These are phyloP conservation scores for Temnothorax longispinosus DNA, from an alignment of 1,140 invertebrate species.

Conservation along the genomic window DNA sequence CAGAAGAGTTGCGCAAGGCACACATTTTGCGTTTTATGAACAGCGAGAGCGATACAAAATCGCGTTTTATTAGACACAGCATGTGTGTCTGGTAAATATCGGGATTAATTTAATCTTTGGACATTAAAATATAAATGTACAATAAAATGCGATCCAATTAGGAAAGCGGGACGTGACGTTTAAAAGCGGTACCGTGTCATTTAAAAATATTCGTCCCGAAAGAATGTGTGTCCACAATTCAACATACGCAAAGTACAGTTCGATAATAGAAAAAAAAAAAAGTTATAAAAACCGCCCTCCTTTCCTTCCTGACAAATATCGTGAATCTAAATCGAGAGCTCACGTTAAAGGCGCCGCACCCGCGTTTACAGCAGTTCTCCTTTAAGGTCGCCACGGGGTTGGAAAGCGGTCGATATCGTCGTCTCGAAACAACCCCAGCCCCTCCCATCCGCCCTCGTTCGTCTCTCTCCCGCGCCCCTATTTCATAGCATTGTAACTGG, in stretches of 20 bases:
- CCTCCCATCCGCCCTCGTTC: conserved; percentile 54
- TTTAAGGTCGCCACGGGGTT: conserved; percentile 76
- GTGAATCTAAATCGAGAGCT: not conserved
- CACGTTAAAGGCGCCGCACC: conserved; percentile 62
- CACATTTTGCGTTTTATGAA: not conserved
- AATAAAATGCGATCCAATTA: not conserved
- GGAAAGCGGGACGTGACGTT: not conserved
- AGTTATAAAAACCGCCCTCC: not conserved
- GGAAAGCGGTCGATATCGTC: conserved; percentile 79
- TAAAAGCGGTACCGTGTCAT: not conserved
- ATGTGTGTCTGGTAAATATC: not conserved
- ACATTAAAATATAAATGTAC: not conserved
- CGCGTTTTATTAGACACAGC: not conserved
- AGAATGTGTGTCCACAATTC: not conserved
- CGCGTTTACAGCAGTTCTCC: conserved; percentile 69
- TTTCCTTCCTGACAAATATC: not conserved
- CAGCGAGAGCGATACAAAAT: not conserved
- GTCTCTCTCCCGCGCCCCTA: conserved; percentile 54
- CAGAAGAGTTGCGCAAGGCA: not conserved
- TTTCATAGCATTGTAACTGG: conserved; percentile 64
- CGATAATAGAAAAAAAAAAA: conserved; percentile 6
- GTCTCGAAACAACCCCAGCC: conserved; percentile 79
- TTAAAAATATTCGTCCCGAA: conserved; percentile 13
- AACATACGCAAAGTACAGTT: not conserved
- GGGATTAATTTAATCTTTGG: not conserved